Conservation (phyloP, 2,113 vertebrate genomes). For the Myocastor coypus region DNA sequence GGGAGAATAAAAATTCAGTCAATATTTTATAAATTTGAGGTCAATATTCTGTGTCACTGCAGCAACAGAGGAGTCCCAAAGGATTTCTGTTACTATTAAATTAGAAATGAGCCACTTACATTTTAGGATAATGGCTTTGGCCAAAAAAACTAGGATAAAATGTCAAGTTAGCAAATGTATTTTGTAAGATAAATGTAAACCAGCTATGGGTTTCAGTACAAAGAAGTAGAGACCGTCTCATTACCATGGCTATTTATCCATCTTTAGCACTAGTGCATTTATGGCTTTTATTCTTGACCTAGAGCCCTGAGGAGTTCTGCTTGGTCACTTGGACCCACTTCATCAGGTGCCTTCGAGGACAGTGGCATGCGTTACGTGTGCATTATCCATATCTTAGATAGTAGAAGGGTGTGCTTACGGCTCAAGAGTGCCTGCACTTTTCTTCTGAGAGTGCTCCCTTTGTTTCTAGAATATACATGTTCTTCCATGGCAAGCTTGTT, state of each 20-base stretch:
- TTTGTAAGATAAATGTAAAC: constrained; percentile 38
- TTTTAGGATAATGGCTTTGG: constrained; percentile 30
- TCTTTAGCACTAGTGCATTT: constrained; percentile 12
- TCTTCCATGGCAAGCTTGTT: neutral
- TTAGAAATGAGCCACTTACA: constrained; percentile 60
- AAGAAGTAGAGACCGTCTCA: constrained; percentile 3
- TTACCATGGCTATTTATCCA: neutral
- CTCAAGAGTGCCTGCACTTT: neutral
- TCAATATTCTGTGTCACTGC: constrained; percentile 52
- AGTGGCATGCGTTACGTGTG: neutral
- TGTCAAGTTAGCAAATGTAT: neutral
- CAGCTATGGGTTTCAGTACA: neutral
- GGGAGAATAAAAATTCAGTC: constrained; percentile 7
- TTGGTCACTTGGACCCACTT: neutral
- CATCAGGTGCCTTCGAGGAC: neutral
- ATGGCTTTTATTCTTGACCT: neutral
- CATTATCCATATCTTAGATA: neutral
- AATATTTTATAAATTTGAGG: constrained; percentile 45
- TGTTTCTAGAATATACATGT: neutral
- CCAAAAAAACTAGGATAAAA: neutral
- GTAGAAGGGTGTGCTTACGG: neutral
- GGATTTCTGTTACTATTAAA: constrained; percentile 58
- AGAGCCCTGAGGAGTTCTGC: neutral
- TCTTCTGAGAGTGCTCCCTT: neutral
- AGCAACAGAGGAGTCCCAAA: constrained; percentile 15